Evolutionary conservation across 2,888 invertebrate species (phyloP).

Genomic region (Tachystola acroxantha): DNA sequence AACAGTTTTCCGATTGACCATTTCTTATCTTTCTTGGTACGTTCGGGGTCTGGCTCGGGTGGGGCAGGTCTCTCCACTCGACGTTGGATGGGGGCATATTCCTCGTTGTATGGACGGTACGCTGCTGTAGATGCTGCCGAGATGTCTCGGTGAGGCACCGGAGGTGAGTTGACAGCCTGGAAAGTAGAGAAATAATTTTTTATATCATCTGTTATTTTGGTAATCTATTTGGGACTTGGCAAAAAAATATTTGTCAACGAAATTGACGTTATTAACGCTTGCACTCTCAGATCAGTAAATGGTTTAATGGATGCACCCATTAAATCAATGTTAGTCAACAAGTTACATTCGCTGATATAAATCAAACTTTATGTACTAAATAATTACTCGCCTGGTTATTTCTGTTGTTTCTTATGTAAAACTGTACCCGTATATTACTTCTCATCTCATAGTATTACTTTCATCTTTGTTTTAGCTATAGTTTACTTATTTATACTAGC

Average conservation of each 20-base stretch:
- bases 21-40: slow-evolving; percentile 81
- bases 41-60: slow-evolving; percentile 54
- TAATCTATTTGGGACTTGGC: too few species aligned
- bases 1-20: slow-evolving; percentile 91
- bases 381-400: slow-evolving; percentile 12
- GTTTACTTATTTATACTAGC: background rate
- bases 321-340: too few species aligned
- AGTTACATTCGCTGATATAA: too few species aligned
- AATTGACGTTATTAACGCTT: too few species aligned
- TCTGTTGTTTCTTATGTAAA: slow-evolving; percentile 9
- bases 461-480: background rate
- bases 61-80: slow-evolving; percentile 49
- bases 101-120: slow-evolving; percentile 63
- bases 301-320: too few species aligned
- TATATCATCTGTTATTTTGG: slow-evolving; percentile 1
- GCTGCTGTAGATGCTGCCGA: slow-evolving; percentile 40
- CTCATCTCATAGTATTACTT: slow-evolving; percentile 6
- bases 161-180: slow-evolving; percentile 74
- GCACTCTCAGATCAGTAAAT: too few species aligned
- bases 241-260: too few species aligned
- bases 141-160: slow-evolving; percentile 64
- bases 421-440: slow-evolving; percentile 12
- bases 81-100: slow-evolving; percentile 54
- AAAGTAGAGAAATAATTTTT: slow-evolving; percentile 32
- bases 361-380: too few species aligned